Evolutionary conservation across 2,797 vertebrate species (phyloP).

Genomic region (Anguilla pacifica): DNA sequence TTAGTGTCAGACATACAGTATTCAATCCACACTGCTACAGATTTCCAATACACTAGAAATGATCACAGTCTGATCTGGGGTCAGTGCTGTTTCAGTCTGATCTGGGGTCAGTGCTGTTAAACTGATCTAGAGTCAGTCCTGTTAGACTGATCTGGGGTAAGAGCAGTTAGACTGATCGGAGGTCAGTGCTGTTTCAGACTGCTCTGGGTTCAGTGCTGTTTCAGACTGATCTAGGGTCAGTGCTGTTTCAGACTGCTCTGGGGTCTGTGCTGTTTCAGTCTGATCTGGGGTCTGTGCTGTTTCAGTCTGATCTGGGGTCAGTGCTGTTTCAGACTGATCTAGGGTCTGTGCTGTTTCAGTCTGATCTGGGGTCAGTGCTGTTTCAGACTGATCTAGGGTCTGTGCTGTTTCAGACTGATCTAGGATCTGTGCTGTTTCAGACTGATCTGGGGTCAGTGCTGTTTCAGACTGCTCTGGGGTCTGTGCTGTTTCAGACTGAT

Average conservation of each 20-base stretch:
- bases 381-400: neutral
- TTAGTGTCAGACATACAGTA: neutral
- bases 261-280: too few species aligned
- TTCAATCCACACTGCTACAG: neutral
- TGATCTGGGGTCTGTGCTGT: too few species aligned
- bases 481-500: too few species aligned
- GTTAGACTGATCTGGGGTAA: neutral
- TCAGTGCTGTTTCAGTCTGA: neutral
- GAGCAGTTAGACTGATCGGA: neutral
- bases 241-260: too few species aligned
- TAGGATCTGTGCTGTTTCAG: neutral
- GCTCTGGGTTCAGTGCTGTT: too few species aligned
- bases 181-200: too few species aligned
- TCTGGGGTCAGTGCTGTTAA: neutral
- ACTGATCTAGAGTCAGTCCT: neutral
- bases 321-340: neutral
- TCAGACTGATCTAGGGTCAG: too few species aligned
- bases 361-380: too few species aligned
- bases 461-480: too few species aligned
- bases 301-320: too few species aligned
- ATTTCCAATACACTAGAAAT: neutral
- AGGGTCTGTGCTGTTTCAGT: neutral
- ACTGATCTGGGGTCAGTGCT: too few species aligned
- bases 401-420: neutral
- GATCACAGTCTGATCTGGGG: neutral